Conservation (phyloP, 2,113 vertebrate genomes). For the Laticauda colubrina region DNA sequence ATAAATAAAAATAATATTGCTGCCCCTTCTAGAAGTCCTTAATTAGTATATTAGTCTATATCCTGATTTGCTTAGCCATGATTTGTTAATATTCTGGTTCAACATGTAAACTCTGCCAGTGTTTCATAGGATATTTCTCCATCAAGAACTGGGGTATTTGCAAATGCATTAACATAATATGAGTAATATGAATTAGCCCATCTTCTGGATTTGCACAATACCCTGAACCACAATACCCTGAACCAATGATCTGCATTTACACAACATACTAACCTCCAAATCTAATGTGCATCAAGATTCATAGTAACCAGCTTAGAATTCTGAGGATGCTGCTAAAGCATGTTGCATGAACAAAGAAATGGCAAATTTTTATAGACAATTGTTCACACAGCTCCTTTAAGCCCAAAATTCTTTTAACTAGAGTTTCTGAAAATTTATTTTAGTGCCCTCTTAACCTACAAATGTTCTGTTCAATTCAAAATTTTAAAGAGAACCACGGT, state of each 20-base stretch:
- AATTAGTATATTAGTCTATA: not conserved
- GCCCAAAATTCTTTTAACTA: not conserved
- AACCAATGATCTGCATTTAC: not conserved
- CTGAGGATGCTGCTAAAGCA: not conserved
- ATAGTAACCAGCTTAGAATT: not conserved
- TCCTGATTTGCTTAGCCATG: not conserved
- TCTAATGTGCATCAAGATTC: not conserved
- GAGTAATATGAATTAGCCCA: not conserved
- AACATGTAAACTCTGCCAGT: not conserved
- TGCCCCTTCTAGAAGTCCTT: not conserved
- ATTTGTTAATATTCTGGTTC: not conserved
- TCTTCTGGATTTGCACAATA: not conserved
- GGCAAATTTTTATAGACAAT: not conserved
- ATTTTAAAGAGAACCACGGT: not conserved
- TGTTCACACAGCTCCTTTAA: not conserved
- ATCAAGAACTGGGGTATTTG: not conserved
- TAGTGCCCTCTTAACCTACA: not conserved
- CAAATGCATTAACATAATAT: not conserved
- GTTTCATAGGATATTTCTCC: not conserved
- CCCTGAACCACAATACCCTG: not conserved
- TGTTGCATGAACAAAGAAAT: not conserved
- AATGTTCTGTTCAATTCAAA: not conserved
- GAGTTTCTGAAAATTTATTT: not conserved
- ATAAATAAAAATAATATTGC: not conserved
- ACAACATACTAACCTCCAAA: not conserved